Conservation (phyloP, 2,113 vertebrate species). For the Telmatochromis sp. region DNA sequence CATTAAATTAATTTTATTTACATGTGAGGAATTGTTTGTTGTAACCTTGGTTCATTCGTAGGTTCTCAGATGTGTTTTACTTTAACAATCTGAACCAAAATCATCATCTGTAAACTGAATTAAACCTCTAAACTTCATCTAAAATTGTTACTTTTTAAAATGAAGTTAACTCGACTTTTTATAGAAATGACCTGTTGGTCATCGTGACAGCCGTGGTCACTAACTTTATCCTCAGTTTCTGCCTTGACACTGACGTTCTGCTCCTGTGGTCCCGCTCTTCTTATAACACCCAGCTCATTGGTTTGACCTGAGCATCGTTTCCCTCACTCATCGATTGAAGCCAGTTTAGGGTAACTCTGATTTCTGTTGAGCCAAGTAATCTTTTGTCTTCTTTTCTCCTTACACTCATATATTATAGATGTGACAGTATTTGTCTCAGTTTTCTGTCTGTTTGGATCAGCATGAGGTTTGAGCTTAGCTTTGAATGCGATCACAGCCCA, state of each 20-base stretch:
- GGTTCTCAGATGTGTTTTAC: neutral
- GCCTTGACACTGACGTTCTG: neutral
- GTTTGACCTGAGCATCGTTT: neutral
- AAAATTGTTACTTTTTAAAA: neutral
- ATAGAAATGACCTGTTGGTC: neutral
- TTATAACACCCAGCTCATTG: neutral
- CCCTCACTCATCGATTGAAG: neutral
- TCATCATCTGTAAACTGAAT: neutral
- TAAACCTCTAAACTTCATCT: neutral
- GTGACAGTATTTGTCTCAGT: neutral
- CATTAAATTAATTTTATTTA: neutral
- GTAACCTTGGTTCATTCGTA: neutral
- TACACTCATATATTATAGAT: neutral
- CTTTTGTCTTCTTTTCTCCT: neutral
- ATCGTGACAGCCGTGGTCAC: neutral
- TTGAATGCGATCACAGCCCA: slow-evolving; percentile 49
- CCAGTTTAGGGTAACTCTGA: neutral
- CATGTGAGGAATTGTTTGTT: neutral
- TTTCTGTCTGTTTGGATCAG: slow-evolving; percentile 47
- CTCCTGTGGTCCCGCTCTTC: neutral
- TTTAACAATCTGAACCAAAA: neutral
- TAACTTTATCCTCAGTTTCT: neutral
- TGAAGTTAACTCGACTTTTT: neutral
- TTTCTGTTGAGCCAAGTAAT: neutral
- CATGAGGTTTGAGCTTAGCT: slow-evolving; percentile 30